Conservation (phyloP, 1,140 invertebrate species). For the Globodera ellingtonae region DNA sequence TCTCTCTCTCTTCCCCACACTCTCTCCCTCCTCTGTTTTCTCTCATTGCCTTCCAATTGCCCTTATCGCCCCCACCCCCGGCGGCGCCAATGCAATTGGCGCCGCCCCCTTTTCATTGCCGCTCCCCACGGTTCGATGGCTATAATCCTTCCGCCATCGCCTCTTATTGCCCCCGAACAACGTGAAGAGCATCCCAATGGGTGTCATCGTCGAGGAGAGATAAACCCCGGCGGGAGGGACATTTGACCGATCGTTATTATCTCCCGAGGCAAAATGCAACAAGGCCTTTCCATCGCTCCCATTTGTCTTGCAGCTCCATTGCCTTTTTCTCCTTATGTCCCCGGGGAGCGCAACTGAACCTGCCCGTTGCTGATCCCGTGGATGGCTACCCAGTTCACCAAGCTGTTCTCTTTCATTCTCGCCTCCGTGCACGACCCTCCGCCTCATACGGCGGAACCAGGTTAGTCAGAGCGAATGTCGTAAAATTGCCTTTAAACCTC, state of each 20-base stretch:
- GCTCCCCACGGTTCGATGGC: not conserved
- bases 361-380: not conserved
- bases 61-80: conserved; percentile 2
- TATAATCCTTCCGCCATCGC: conserved; percentile 12
- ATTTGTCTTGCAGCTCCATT: not conserved
- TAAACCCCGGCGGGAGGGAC: not conserved
- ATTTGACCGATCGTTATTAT: not conserved
- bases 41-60: not conserved
- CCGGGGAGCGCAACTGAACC: not conserved
- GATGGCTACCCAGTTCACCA: conserved; percentile 65
- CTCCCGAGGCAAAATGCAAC: too few relatives aligned
- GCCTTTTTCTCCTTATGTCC: not conserved
- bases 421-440: conserved; percentile 64
- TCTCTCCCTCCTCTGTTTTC: not conserved
- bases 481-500: not conserved
- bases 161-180: not conserved
- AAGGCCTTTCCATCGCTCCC: too few relatives aligned
- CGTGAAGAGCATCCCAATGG: not conserved
- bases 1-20: not conserved
- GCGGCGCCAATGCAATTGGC: conserved; percentile 5
- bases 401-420: conserved; percentile 64
- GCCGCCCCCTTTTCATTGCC: conserved; percentile 11
- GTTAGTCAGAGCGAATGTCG: not conserved
- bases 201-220: not conserved
- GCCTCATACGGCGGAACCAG: conserved; percentile 22